A percentile compares a stretch with the other conserved stretches of the same genome.
Evolutionary conservation across 1,140 invertebrate genomes (phyloP).

Genomic region (Drosophila pruinosa): DNA sequence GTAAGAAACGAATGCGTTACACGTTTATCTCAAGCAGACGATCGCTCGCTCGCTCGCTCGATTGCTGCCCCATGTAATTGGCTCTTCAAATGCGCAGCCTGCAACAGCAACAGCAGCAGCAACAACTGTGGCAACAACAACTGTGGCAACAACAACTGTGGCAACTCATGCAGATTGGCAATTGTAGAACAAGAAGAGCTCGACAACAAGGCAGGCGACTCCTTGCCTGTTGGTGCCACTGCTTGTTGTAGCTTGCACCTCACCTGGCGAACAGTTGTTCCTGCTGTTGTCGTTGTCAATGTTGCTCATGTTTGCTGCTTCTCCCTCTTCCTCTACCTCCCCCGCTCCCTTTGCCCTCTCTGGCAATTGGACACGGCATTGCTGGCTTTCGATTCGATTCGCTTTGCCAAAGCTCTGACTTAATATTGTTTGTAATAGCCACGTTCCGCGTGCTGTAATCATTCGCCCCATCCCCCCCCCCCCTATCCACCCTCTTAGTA

Average conservation of each 20-base stretch:
- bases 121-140: not conserved
- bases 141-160: slow-evolving; percentile 15
- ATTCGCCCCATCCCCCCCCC: slow-evolving; percentile 5
- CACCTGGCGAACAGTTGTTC: slow-evolving; percentile 65
- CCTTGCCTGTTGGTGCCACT: slow-evolving; percentile 11
- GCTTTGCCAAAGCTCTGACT: slow-evolving; percentile 42
- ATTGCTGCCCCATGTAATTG: slow-evolving; percentile 42
- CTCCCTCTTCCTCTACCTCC: not conserved
- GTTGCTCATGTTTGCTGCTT: slow-evolving; percentile 32
- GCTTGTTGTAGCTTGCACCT: slow-evolving; percentile 43
- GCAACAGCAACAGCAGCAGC: slow-evolving; percentile 4
- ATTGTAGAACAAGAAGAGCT: slow-evolving; percentile 39
- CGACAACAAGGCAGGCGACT: slow-evolving; percentile 21
- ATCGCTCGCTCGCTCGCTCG: slow-evolving; percentile 18
- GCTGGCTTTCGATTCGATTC: slow-evolving; percentile 48
- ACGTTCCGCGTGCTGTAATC: slow-evolving; percentile 65
- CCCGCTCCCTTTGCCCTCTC: not conserved
- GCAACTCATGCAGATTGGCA: slow-evolving; percentile 48
- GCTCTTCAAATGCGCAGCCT: slow-evolving; percentile 8
- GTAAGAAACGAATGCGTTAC: slow-evolving; percentile 26
- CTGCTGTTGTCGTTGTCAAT: slow-evolving; percentile 39
- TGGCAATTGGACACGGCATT: slow-evolving; percentile 59
- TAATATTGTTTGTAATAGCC: slow-evolving; percentile 75
- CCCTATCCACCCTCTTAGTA: not conserved
- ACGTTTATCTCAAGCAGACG: slow-evolving; percentile 29